Base-by-base conservation (phyloP, 2,113 vertebrate species). In the Tricholaema leucomelas region DNA sequence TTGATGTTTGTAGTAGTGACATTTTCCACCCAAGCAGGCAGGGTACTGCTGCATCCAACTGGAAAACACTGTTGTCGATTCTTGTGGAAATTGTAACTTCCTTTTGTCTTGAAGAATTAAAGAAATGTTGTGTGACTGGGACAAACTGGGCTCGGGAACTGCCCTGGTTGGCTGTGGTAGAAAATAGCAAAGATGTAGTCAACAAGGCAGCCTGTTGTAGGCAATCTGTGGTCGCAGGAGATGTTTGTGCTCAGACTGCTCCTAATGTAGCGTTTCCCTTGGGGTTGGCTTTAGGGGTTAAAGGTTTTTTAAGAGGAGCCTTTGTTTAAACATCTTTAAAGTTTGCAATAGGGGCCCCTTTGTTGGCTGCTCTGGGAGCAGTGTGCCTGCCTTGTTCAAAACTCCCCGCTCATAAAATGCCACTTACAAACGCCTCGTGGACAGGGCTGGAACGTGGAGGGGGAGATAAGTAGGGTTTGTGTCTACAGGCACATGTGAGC, bases 271-370 rank as follows among this genome's bases (percentile, higher is more conserved):
- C 33, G 1, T 94, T 94, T 96, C 90, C 92, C 89, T 86, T 52
- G 95, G 94, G 94, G 81, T 69, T 95, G 95, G 92, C 85, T 76
- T 79, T 36, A 91, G 89, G 95, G 93, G 92, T 96, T 95, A 91
- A 94, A 93, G 83, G 93, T 92, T 97, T 97, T 94, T 93, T 74
- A 95, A 92, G 91, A 92, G 91, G 85, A 91, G 52, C 55, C 81
- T 96, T 96, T 95, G 92, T 95, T 93, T 91, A 91, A 92, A 90
- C 58, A 67, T 82, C 96, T 91, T 93, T 87, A 88, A 90, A 75
- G 77, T 93, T 95, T 95, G 90, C 91, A 95, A 91, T 90, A 96
- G 93, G 93, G 85, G 78, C 86, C 89, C 46, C 94, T 97, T 92
- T 94, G 91, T 96, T 95, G 48, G 48, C 48, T 50, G 48, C 44